phyloP scores from a whole-genome alignment of 2,888 invertebrate species.

The Caenorhabditis plicata region DNA sequence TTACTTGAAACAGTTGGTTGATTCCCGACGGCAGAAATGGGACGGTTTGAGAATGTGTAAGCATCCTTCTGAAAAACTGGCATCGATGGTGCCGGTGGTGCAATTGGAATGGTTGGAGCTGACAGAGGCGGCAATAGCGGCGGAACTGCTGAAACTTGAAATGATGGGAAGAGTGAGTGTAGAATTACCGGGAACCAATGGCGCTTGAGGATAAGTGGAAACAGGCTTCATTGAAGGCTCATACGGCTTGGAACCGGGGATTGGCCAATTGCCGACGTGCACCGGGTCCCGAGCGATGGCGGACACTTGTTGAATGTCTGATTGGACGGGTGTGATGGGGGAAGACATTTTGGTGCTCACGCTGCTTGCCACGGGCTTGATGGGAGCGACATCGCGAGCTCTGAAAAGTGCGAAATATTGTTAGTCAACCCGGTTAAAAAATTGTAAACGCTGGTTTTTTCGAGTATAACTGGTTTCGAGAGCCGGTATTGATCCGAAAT shows the following conservation, averaged over 20 bases:
- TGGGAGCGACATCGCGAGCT: constrained; percentile 4
- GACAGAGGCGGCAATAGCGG: constrained; percentile 4
- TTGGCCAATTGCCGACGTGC: constrained; percentile 54
- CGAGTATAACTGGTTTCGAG: too few species aligned
- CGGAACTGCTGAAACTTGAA: too few species aligned
- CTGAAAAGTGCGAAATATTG: too few species aligned
- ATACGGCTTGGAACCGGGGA: constrained; percentile 45
- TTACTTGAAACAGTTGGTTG: too few species aligned
- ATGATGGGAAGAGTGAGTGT: too few species aligned
- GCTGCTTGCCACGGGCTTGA: constrained; percentile 32
- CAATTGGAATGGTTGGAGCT: background rate
- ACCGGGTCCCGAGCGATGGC: constrained; percentile 36
- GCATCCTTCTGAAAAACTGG: background rate
- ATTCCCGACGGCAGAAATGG: constrained; percentile 19
- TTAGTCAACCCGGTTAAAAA: too few species aligned
- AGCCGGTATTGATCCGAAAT: too few species aligned
- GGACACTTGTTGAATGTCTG: constrained; percentile 28
- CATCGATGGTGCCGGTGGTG: constrained; percentile 7
- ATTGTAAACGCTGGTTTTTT: too few species aligned
- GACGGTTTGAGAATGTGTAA: constrained; percentile 21
- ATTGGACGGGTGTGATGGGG: constrained; percentile 17
- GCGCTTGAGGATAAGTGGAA: constrained; percentile 30
- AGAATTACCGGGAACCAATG: too few species aligned
- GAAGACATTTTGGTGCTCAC: constrained; percentile 30
- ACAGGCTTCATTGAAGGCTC: constrained; percentile 43